phyloP scores from a whole-genome alignment of 2,797 vertebrate species.

The Mormyrus hasselquistii region DNA sequence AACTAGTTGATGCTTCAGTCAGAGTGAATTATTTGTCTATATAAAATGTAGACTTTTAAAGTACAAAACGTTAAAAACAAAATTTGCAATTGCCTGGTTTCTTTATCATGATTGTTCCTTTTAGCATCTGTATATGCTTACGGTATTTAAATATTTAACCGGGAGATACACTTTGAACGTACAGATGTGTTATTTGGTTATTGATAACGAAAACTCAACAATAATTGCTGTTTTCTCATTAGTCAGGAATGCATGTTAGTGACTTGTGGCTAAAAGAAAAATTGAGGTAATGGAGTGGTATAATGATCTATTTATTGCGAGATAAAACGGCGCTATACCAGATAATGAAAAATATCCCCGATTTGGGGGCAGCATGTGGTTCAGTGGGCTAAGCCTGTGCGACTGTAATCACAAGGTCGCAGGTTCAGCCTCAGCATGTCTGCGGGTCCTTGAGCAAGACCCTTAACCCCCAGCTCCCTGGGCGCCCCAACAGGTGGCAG shows the following conservation, averaged over 20 bases:
- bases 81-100: background rate
- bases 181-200: background rate
- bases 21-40: background rate
- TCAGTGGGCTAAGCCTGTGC: too few relatives aligned
- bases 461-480: too few relatives aligned
- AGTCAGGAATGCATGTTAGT: background rate
- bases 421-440: too few relatives aligned
- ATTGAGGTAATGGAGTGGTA: background rate
- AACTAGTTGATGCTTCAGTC: background rate
- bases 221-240: background rate
- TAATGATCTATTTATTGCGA: background rate
- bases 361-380: too few relatives aligned
- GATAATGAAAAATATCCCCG: background rate
- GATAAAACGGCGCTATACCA: background rate
- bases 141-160: background rate
- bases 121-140: background rate
- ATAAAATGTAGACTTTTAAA: background rate
- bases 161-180: background rate
- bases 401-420: too few relatives aligned
- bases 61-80: background rate
- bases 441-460: too few relatives aligned
- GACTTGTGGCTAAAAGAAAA: background rate
- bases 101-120: background rate
- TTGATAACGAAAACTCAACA: background rate
- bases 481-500: too few relatives aligned